These are phyloP conservation scores for Netelia fuscicornis DNA, from an alignment of 2,888 invertebrate species.

Conservation along the genomic window DNA sequence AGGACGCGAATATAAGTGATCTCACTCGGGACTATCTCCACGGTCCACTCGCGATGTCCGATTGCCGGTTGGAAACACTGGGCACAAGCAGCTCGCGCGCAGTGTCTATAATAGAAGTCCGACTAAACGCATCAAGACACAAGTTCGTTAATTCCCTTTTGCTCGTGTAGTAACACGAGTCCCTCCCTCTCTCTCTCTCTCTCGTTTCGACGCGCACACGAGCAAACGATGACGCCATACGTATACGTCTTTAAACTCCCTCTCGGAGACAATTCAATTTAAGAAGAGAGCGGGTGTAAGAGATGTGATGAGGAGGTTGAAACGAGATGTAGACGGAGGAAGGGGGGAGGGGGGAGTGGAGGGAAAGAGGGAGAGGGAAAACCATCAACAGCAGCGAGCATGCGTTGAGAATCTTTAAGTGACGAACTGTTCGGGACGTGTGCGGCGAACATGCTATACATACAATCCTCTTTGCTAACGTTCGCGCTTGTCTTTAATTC, in stretches of 20 bases:
- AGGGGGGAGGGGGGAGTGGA: not conserved
- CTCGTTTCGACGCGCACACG: not conserved
- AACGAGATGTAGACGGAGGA: too few species aligned
- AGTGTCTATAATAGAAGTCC: slow-evolving; percentile 31
- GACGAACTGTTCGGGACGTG: slow-evolving; percentile 57
- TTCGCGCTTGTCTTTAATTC: slow-evolving; percentile 40
- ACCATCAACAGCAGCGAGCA: slow-evolving; percentile 29
- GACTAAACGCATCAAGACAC: slow-evolving; percentile 52
- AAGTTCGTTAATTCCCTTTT: slow-evolving; percentile 36
- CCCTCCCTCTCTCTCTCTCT: too few species aligned
- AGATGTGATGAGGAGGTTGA: not conserved
- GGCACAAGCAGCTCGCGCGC: not conserved
- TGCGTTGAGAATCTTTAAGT: slow-evolving; percentile 66
- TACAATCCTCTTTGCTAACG: slow-evolving; percentile 31
- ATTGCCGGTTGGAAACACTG: slow-evolving; percentile 3
- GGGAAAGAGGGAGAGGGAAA: slow-evolving; percentile 3
- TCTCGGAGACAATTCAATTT: slow-evolving; percentile 63
- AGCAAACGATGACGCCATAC: not conserved
- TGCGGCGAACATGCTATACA: slow-evolving; percentile 21
- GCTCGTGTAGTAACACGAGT: not conserved
- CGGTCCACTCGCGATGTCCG: slow-evolving; percentile 6
- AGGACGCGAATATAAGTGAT: slow-evolving; percentile 38
- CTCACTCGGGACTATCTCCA: slow-evolving; percentile 18
- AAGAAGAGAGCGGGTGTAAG: slow-evolving; percentile 13
- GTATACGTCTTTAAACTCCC: not conserved